Evolutionary conservation across 37 sponge, comb jelly and placozoan species (phyloP).

Genomic region (Geodia barretti): DNA sequence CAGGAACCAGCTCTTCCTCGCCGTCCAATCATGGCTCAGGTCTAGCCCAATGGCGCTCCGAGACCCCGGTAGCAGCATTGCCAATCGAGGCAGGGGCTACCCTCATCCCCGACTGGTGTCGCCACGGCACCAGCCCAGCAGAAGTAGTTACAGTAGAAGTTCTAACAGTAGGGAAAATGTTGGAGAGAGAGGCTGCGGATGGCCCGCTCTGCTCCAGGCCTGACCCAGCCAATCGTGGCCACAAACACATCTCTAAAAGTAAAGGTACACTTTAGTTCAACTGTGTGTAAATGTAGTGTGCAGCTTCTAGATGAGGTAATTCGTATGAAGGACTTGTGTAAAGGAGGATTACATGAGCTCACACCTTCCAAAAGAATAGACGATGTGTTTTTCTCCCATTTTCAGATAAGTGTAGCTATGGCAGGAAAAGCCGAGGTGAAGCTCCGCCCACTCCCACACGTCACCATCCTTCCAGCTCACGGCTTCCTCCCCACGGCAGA

Average conservation of each 20-base stretch:
- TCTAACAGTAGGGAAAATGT: background rate
- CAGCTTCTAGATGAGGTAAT: too few relatives aligned
- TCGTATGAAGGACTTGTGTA: too few relatives aligned
- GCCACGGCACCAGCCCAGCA: slow-evolving; percentile 1
- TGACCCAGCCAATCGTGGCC: background rate
- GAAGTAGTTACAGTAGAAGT: background rate
- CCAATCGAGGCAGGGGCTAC: slow-evolving; percentile 40
- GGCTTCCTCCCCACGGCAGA: background rate
- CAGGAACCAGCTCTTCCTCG: slow-evolving; percentile 1
- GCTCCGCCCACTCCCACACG: background rate
- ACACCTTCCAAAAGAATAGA: too few relatives aligned
- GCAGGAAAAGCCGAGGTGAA: background rate
- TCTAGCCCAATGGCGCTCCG: slow-evolving; percentile 45
- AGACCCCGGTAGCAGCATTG: slow-evolving; percentile 30
- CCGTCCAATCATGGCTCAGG: slow-evolving; percentile 19
- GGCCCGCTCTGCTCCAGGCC: background rate
- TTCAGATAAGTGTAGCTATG: background rate
- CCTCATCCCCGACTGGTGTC: slow-evolving; percentile 1
- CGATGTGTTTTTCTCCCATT: background rate
- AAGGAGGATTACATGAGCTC: too few relatives aligned
- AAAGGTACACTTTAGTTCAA: too few relatives aligned
- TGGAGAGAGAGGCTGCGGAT: background rate
- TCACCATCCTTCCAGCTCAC: background rate
- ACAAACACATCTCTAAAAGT: background rate
- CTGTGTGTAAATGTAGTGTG: too few relatives aligned